phyloP scores from a whole-genome alignment of 2,113 vertebrate genomes.

The Gobiocypris rarus region DNA sequence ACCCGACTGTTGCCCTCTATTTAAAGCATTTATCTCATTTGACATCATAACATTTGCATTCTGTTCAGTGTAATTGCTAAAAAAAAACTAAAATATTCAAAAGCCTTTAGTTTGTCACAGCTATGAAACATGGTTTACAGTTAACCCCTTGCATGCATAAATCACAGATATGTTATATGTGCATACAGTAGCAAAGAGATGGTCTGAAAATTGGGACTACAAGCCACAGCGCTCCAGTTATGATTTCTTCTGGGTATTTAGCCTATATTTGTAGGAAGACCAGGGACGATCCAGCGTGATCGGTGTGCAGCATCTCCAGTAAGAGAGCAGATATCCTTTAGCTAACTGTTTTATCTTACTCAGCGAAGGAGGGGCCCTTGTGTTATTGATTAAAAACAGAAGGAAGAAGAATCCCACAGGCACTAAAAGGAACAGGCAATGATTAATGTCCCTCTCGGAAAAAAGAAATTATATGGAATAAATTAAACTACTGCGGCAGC shows the following conservation, averaged over 20 bases:
- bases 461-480: constrained; percentile 99
- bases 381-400: constrained; percentile 80
- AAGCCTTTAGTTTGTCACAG: not conserved
- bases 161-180: not conserved
- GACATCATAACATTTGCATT: not conserved
- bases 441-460: constrained; percentile 99
- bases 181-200: not conserved
- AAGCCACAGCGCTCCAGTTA: not conserved
- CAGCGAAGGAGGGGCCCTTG: constrained; percentile 71
- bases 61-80: not conserved
- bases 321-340: constrained; percentile 72
- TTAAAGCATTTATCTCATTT: not conserved
- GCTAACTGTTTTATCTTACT: constrained; percentile 84
- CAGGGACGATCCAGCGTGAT: constrained; percentile 61
- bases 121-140: not conserved
- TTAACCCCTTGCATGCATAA: not conserved
- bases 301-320: constrained; percentile 45
- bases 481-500: constrained; percentile 99
- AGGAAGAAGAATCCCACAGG: constrained; percentile 84
- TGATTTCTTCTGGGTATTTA: not conserved
- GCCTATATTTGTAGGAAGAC: constrained; percentile 35
- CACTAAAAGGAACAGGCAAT: constrained; percentile 94
- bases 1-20: too few species aligned
- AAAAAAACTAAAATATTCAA: not conserved
- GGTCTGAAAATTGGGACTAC: not conserved